Conservation (phyloP, 2,113 vertebrate species). For the Euleptes europaea region DNA sequence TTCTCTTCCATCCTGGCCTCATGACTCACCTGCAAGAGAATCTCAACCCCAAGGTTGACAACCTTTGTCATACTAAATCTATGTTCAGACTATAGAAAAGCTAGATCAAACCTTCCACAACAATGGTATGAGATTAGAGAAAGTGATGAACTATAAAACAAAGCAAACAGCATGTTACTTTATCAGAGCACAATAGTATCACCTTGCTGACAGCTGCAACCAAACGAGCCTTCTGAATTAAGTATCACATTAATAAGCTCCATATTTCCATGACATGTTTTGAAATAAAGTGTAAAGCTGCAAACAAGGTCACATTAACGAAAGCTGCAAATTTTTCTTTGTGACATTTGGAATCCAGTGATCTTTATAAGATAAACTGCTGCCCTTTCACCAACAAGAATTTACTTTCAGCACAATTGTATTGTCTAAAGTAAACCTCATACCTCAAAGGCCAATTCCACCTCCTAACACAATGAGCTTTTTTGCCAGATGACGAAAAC, state of each 20-base stretch:
- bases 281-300: slow-evolving; percentile 52
- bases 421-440: not conserved
- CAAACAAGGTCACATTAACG: slow-evolving; percentile 57
- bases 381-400: not conserved
- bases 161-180: slow-evolving; percentile 40
- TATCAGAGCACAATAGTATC: slow-evolving; percentile 48
- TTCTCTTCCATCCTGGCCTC: too few species aligned
- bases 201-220: not conserved
- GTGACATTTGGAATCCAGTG: slow-evolving; percentile 37
- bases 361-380: not conserved
- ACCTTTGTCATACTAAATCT: not conserved
- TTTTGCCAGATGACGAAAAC: not conserved
- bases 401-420: slow-evolving; percentile 3
- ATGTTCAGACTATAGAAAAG: not conserved
- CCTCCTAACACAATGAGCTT: not conserved
- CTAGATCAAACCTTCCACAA: slow-evolving; percentile 19
- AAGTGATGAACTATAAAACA: slow-evolving; percentile 58
- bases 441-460: not conserved
- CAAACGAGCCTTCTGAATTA: slow-evolving; percentile 11
- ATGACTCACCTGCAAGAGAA: too few species aligned
- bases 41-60: too few species aligned
- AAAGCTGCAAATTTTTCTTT: slow-evolving; percentile 47
- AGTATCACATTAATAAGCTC: not conserved
- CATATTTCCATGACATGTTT: not conserved
- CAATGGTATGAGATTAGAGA: slow-evolving; percentile 9